Conservation (phyloP, 2,888 invertebrate species). For the Trisateles emortualis region DNA sequence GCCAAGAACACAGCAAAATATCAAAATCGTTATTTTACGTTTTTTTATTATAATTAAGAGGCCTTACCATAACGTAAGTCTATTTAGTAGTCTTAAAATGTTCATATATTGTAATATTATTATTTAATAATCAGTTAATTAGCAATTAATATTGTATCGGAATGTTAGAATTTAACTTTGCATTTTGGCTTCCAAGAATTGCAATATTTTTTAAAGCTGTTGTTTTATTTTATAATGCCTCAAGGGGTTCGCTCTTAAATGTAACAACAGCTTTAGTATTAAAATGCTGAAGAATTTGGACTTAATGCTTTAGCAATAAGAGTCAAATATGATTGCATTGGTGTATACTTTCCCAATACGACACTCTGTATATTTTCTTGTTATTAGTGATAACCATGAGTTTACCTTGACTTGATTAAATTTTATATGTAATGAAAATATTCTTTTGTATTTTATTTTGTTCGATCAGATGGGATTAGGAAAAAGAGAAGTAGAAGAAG, state of each 20-base stretch:
- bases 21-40: not conserved
- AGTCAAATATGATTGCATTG: conserved; percentile 54
- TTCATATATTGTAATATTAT: conserved; percentile 65
- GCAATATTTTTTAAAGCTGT: conserved; percentile 32
- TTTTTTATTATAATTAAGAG: conserved; percentile 46
- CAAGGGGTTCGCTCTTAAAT: conserved; percentile 14
- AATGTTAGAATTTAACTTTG: conserved; percentile 58
- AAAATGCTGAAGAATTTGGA: conserved; percentile 41
- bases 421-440: conserved; percentile 72
- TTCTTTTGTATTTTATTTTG: conserved; percentile 34
- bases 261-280: conserved; percentile 43
- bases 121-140: conserved; percentile 68
- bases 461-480: too few relatives aligned
- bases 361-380: conserved; percentile 80
- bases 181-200: conserved; percentile 66
- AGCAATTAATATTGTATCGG: conserved; percentile 57
- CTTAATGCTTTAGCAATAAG: conserved; percentile 43
- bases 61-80: conserved; percentile 72
- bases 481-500: too few relatives aligned
- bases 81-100: conserved; percentile 56
- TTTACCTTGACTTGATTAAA: conserved; percentile 78
- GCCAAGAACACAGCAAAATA: not conserved
- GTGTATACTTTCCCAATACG: conserved; percentile 58
- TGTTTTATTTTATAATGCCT: conserved; percentile 14
- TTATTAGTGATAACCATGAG: conserved; percentile 74